phyloP scores from a whole-genome alignment of 2,113 vertebrate genomes.

The Thunnus thynnus region DNA sequence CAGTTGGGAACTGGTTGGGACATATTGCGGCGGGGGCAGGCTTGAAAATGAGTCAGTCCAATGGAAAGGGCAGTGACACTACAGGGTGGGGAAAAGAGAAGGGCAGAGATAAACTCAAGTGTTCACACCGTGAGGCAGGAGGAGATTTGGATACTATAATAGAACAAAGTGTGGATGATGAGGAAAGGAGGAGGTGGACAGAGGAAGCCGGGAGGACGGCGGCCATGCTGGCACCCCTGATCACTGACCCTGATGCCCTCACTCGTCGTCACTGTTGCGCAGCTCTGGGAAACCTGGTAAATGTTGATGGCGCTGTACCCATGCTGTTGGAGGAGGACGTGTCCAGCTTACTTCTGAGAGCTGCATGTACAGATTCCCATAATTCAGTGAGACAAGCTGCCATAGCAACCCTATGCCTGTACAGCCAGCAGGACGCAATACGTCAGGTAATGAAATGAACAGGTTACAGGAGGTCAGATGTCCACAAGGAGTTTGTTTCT shows the following conservation, averaged over 20 bases:
- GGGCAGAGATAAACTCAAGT: conserved; percentile 28
- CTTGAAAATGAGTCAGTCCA: conserved; percentile 1
- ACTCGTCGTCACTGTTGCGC: conserved; percentile 82
- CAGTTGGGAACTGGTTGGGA: conserved; percentile 82
- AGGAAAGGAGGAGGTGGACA: conserved; percentile 64
- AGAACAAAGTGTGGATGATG: conserved; percentile 14
- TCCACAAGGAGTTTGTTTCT: not conserved
- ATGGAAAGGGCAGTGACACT: conserved; percentile 16
- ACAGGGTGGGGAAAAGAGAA: conserved; percentile 23
- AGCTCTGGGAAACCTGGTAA: conserved; percentile 74
- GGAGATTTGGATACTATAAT: not conserved
- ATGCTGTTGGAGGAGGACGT: conserved; percentile 66
- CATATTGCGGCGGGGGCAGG: conserved; percentile 48
- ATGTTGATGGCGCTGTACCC: conserved; percentile 54
- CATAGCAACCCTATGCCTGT: conserved; percentile 70
- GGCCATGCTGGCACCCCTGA: conserved; percentile 62
- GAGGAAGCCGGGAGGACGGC: conserved; percentile 70
- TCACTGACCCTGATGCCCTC: conserved; percentile 76
- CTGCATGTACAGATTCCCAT: conserved; percentile 78
- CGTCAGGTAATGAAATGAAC: conserved; percentile 73
- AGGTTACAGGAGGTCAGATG: not conserved
- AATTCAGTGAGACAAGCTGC: conserved; percentile 80
- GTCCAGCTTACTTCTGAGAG: conserved; percentile 68
- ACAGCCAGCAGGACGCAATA: conserved; percentile 72
- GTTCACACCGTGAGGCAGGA: not conserved